Conservation (phyloP, 2,888 invertebrate genomes). For the Megastigmus dorsalis region DNA sequence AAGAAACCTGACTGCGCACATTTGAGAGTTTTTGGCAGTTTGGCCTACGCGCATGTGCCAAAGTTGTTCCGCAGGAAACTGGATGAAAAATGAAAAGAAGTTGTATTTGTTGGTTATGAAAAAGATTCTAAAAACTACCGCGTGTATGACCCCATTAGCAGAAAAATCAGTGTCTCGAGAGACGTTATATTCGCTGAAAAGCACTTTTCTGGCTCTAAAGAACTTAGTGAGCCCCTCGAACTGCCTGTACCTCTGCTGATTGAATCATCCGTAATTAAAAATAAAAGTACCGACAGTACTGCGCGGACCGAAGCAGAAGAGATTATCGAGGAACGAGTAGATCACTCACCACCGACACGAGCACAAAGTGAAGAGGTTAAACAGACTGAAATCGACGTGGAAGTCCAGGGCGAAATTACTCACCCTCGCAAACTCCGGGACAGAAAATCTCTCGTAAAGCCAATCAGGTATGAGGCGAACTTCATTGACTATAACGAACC, state of each 20-base stretch:
- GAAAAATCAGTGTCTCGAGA: not conserved
- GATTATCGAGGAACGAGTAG: not conserved
- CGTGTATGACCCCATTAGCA: not conserved
- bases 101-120: conserved; percentile 9
- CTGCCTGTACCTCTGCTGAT: not conserved
- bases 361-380: not conserved
- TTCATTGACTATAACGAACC: not conserved
- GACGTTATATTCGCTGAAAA: not conserved
- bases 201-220: not conserved
- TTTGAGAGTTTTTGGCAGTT: not conserved
- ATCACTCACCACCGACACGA: not conserved
- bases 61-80: not conserved
- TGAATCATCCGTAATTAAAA: not conserved
- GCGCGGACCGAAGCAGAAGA: not conserved
- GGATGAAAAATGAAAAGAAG: not conserved
- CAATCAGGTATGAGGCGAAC: not conserved
- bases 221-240: not conserved
- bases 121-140: too few relatives aligned
- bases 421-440: not conserved
- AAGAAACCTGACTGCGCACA: not conserved
- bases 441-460: not conserved
- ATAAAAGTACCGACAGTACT: too few relatives aligned
- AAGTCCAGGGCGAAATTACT: not conserved
- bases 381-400: too few relatives aligned
- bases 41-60: not conserved